Base-by-base conservation (phyloP, 2,113 vertebrate species). In the Apteryx mantelli region DNA sequence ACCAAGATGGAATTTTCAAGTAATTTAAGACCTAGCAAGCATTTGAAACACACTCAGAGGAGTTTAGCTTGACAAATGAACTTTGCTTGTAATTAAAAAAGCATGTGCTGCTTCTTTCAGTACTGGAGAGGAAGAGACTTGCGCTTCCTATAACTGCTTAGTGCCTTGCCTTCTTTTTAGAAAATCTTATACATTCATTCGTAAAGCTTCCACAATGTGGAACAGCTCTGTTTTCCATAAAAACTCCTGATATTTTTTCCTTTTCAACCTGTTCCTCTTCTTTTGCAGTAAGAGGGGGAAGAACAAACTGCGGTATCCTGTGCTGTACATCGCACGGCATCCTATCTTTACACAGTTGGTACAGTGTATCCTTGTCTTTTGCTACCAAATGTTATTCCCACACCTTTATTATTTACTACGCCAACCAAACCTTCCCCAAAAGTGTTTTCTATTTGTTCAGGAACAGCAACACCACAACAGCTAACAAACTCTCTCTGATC, bases 61-160 rank as follows among this genome's bases (percentile, higher is more conserved):
- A 94, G 61, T 21, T 80, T 38, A 82, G 36, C 82, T 93, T 96
- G 88, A 97, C 80, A 94, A 96, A 97, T 74, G 92, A 96, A 94
- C 74, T 92, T 92, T 36, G 61, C 85, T 82, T 92, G 61, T 65
- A 95, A 96, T 94, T 95, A 94, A 93, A 96, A 92, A 94, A 73
- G 21, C 19, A 79, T 84, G 42, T 36, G 74, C 63, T 90, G 83
- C 89, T 88, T 91, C 81, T 91, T 96, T 85, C 55, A 93, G 64
- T 61, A 86, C 52, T 75, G 30, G 71, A 91, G 48, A 91, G 63
- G 55, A 93, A 83, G 58, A 77, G 71, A 65, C 46, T 76, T 12
- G 6, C 40, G 32, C 55, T 89, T 95, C 75, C 80, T 77, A 10
- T 91, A 71, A 81, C 25, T 88, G 25, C 66, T 96, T n/a, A 86